phyloP scores from a whole-genome alignment of 2,888 invertebrate species.

The Lampropteryx suffumata region DNA sequence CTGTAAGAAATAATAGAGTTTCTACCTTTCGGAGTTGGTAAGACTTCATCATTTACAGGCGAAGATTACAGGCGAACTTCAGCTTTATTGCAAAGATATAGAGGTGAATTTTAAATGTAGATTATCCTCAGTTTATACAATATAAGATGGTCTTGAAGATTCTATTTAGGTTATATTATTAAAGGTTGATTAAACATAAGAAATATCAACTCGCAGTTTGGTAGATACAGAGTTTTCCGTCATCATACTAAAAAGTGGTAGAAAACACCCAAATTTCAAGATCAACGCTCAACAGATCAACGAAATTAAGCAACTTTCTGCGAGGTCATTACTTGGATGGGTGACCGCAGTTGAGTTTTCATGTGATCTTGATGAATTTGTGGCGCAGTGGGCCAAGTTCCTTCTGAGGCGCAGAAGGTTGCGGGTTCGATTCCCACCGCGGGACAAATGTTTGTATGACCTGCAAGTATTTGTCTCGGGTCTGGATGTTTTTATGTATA shows the following conservation, averaged over 20 bases:
- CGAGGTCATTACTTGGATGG: too few relatives aligned
- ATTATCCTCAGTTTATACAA: constrained; percentile 1
- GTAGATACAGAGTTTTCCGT: background rate
- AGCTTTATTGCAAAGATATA: background rate
- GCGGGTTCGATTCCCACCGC: too few relatives aligned
- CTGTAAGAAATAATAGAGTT: background rate
- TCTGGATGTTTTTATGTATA: too few relatives aligned
- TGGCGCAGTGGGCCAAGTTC: too few relatives aligned
- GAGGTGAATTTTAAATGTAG: background rate
- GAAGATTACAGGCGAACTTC: background rate
- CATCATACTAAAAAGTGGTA: background rate
- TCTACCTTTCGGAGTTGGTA: background rate
- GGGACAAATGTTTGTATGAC: too few relatives aligned
- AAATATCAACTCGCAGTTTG: background rate
- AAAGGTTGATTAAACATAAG: constrained; percentile 12
- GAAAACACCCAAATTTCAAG: too few relatives aligned
- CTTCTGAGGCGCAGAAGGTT: too few relatives aligned
- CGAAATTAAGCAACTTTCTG: too few relatives aligned
- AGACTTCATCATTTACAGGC: constrained; percentile 15
- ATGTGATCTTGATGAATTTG: too few relatives aligned
- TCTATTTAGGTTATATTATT: constrained; percentile 16
- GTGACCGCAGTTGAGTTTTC: too few relatives aligned
- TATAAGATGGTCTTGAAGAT: constrained; percentile 2
- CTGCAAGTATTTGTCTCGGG: too few relatives aligned
- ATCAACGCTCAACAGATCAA: too few relatives aligned